Evolutionary conservation across 2,797 vertebrate genomes (phyloP), one percentile per base, ranked within the genome.

Genomic region (Dipus sagitta): DNA sequence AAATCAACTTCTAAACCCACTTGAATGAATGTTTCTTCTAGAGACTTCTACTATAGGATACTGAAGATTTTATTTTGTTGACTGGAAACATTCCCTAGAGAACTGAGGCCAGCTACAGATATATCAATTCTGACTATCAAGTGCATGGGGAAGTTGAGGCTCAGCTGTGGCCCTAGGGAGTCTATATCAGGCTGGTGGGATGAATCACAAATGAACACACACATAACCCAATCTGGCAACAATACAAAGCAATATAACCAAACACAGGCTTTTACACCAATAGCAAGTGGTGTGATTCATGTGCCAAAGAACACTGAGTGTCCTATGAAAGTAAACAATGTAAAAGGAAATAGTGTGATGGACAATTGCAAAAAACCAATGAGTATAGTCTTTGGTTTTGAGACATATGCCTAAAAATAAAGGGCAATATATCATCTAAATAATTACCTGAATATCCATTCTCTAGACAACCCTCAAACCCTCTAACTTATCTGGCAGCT

Each of bases 291-390:
- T 34, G 47, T 67, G 52, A 79, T 47, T 15, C 20, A 7, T 17
- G 18, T 83, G 11, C 13, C 42, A 92, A 64, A 72, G 14, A 78
- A 24, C 38, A 67, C 77, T 1, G 6, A 54, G n/a, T 42, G 15
- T 77, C 18, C 75, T 79, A 6, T 13, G 11, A 60, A 79, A 85
- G 38, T 30, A 79, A 74, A 72, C 34, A 0, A 9, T 74, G 54
- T 92, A 82, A 91, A 90, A 30, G 20, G n/a, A 91, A 92, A 88
- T 42, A 71, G 15, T 9, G n/a, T 6, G 6, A 28, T n/a, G 34
- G 6, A 20, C 28, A n/a, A 78, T 85, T 82, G 92, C 0, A 82
- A 14, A 91, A 88, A 94, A 28, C 54, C 9, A 38, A 71, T 84
- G 38, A 76, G 34, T 76, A 30, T 14, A 20, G 72, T 67, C 47